These are phyloP conservation scores for Dasysyrphus albostriatus DNA, from an alignment of 2,888 invertebrate genomes.

Conservation along the genomic window DNA sequence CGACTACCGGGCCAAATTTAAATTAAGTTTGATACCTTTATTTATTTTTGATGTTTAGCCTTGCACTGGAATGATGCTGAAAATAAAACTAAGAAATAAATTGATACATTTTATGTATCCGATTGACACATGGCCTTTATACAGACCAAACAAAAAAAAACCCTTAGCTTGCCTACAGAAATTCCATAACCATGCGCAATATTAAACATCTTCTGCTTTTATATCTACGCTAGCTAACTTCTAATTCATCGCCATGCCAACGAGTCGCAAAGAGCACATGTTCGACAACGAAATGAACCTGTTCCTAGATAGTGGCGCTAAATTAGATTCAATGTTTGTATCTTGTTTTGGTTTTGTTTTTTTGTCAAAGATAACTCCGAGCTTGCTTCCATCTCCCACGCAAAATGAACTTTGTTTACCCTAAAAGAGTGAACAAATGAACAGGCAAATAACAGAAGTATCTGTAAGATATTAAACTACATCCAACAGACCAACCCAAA, in stretches of 20 bases:
- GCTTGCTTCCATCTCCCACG: slow-evolving; percentile 50
- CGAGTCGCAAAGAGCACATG: slow-evolving; percentile 49
- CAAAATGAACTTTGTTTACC: slow-evolving; percentile 57
- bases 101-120: too few species aligned
- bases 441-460: slow-evolving; percentile 36
- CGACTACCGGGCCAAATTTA: too few species aligned
- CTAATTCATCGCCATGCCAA: not conserved
- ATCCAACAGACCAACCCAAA: slow-evolving; percentile 27
- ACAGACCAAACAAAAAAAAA: not conserved
- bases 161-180: not conserved
- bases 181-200: slow-evolving; percentile 41
- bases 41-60: too few species aligned
- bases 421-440: slow-evolving; percentile 47
- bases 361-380: not conserved
- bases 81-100: too few species aligned
- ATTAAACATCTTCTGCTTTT: slow-evolving; percentile 14
- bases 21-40: too few species aligned
- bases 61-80: too few species aligned
- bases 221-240: not conserved
- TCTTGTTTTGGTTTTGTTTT: slow-evolving; percentile 7
- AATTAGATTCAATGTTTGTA: slow-evolving; percentile 7
- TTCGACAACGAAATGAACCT: slow-evolving; percentile 31
- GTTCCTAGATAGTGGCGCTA: slow-evolving; percentile 55
- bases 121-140: too few species aligned
- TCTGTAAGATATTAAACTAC: slow-evolving; percentile 38